A percentile compares a stretch with the other conserved stretches of the same genome.
phyloP scores from a whole-genome alignment of 2,888 invertebrate species.

The Chromoteleia sp. region DNA sequence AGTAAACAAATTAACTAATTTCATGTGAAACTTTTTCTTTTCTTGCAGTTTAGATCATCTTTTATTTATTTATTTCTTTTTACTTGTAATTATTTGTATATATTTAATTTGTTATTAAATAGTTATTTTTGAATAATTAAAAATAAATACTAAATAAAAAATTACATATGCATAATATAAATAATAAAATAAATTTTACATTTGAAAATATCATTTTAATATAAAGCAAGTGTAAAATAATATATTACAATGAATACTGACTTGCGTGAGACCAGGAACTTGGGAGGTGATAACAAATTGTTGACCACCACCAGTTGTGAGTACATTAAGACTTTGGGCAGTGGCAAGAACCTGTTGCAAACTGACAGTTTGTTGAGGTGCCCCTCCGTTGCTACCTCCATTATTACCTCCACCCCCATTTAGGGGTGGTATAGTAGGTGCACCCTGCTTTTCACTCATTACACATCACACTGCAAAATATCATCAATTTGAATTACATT shows the following conservation, averaged over 20 bases:
- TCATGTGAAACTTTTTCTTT: no score
- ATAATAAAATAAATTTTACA: neutral
- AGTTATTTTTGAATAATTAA: no score
- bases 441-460: constrained; percentile 84
- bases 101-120: no score
- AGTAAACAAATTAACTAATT: no score
- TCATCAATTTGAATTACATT: no score
- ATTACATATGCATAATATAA: neutral
- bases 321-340: constrained; percentile 83
- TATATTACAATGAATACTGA: constrained; percentile 77
- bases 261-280: constrained; percentile 86
- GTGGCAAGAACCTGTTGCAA: constrained; percentile 83
- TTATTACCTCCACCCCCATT: constrained; percentile 83
- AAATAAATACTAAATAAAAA: neutral
- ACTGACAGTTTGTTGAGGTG: constrained; percentile 81
- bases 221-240: no score
- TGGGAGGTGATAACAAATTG: constrained; percentile 84
- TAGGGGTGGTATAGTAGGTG: constrained; percentile 83
- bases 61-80: neutral
- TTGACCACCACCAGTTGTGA: constrained; percentile 82
- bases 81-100: neutral
- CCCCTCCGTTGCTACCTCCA: constrained; percentile 79
- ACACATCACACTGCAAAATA: constrained; percentile 82
- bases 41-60: no score
- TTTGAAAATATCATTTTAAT: no score